Base-by-base conservation (phyloP, 2,113 vertebrate genomes). In the Perca flavescens region DNA sequence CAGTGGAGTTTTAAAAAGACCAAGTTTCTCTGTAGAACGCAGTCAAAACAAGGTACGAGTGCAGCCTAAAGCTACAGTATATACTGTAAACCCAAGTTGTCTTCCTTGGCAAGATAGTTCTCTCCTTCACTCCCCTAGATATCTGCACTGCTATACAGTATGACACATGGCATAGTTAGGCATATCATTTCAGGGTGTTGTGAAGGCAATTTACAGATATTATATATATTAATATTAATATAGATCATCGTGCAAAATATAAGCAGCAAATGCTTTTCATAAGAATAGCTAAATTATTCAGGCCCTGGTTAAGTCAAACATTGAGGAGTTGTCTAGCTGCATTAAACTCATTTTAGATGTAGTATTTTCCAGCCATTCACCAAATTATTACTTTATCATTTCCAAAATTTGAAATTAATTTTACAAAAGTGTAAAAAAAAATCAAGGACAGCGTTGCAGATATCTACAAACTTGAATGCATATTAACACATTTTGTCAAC, bases 31-130 rank as follows among this genome's bases (percentile, higher is more conserved):
- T 84, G 64, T 74, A 67, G 70, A 85, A 57, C 2, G 3, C 25
- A 54, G 68, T 86, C 34, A 79, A 75, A 74, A 74, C 62, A 69
- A 86, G 82, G 80, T 82, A 85, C 83, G 74, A 71, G 40, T 77
- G 34, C 21, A 64, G 36, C 66, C 66, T 52, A 1, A 47, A 75
- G 66, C 57, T 67, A 10, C 8, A 40, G 36, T 40, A 56, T 62
- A 28, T 25, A 28, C 28, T 28, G 28, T 28, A 78, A 40, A 62
- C 52, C 66, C 19, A 34, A 71, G 43, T 68, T 56, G 49, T 49
- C 62, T 84, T 58, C 64, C 54, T 63, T 65, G 28, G 68, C 36
- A 66, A 50, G 4, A 70, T 50, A 34, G 19, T 47, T 61, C 17
- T 31, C 2, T 21, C 17, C 22, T 70, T 83, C 22, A 56, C 22